Conservation (phyloP, 2,888 invertebrate genomes). For the Ernsta delagoae region DNA sequence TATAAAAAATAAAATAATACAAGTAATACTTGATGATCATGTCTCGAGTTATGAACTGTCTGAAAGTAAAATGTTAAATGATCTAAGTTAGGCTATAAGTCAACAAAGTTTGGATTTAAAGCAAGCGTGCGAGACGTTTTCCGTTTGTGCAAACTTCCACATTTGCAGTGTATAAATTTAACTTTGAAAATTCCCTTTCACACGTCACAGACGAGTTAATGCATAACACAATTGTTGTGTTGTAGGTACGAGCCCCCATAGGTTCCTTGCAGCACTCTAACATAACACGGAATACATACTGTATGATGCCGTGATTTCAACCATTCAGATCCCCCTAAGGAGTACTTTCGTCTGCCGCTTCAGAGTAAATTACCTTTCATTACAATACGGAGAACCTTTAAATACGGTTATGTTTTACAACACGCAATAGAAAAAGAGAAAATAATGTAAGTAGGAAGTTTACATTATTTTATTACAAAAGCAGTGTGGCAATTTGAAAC, state of each 20-base stretch:
- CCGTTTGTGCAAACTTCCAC: conserved; percentile 17
- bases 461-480: too few relatives aligned
- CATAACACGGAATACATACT: conserved; percentile 36
- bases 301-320: conserved; percentile 40
- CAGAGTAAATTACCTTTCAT: conserved; percentile 54
- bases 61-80: conserved; percentile 12
- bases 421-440: background rate
- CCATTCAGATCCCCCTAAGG: conserved; percentile 44
- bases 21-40: background rate
- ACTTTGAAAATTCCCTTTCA: conserved; percentile 22
- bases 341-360: conserved; percentile 47
- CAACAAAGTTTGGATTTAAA: conserved; percentile 17
- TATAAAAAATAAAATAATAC: background rate
- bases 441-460: too few relatives aligned
- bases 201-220: conserved; percentile 18
- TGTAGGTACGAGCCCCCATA: conserved; percentile 7
- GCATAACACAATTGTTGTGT: conserved; percentile 25
- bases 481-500: too few relatives aligned
- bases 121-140: conserved; percentile 18
- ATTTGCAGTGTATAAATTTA: conserved; percentile 17
- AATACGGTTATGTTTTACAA: conserved; percentile 28
- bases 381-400: conserved; percentile 51
- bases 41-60: background rate
- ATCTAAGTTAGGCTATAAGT: conserved; percentile 19
- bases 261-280: conserved; percentile 34